Evolutionary conservation across 1,140 invertebrate genomes (phyloP).

Genomic region (Aphidius ervi): DNA sequence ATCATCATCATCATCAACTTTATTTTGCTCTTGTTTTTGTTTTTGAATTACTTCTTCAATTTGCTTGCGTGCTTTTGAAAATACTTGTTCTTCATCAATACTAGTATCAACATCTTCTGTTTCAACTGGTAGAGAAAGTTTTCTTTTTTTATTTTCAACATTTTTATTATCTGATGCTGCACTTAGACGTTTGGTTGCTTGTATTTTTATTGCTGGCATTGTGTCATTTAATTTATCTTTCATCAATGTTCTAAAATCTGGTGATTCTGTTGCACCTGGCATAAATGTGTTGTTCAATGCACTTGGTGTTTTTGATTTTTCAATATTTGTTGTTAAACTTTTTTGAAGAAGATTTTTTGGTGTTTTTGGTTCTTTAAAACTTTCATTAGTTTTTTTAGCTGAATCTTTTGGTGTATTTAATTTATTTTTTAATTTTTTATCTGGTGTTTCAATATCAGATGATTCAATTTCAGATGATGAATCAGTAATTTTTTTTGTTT

Average conservation of each 20-base stretch:
- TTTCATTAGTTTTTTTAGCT: neutral
- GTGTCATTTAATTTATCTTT: slow-evolving; percentile 43
- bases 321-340: no score
- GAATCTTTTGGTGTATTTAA: neutral
- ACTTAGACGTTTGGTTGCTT: slow-evolving; percentile 7
- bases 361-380: neutral
- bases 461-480: no score
- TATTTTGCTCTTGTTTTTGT: neutral
- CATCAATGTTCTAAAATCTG: slow-evolving; percentile 34
- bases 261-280: slow-evolving; percentile 19
- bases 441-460: no score
- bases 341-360: neutral
- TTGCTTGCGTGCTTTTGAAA: slow-evolving; percentile 9
- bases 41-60: slow-evolving; percentile 9
- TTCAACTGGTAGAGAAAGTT: neutral
- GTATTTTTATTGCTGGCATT: slow-evolving; percentile 30
- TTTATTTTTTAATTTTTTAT: no score
- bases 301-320: slow-evolving; percentile 21
- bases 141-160: neutral
- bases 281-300: slow-evolving; percentile 28
- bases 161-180: slow-evolving; percentile 9
- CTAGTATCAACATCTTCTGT: neutral
- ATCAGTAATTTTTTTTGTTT: no score
- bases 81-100: neutral
- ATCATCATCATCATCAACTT: slow-evolving; percentile 14